Evolutionary conservation across 2,888 invertebrate species (phyloP), one percentile per base, ranked within the genome.

Genomic region (Cheilosia soror): DNA sequence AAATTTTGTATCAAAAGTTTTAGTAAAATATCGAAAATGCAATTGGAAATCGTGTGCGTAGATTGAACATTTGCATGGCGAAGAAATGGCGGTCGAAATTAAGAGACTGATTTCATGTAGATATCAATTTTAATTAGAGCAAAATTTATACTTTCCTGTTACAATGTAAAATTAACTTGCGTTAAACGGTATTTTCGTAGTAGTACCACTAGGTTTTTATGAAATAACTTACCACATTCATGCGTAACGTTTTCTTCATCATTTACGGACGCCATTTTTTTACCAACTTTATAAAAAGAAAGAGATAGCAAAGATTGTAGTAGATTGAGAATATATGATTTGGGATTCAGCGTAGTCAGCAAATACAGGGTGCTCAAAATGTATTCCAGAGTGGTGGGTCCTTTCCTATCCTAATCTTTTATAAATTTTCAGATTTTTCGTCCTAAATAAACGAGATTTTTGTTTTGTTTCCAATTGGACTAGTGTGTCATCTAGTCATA

Each of bases 251-350:
- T 90, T 88, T 91, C 92, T 88, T 91, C 91, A 88, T 91, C 90
- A 86, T 88, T 88, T 62, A 89, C 88, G 87, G 92, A 92, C 91
- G 93, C 93, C 92, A 92, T 92, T 88, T 92, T 88, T 92, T 89
- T 44, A 81, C 31, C 37, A 65, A 71, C 62, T 58, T 75, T 65
- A 53, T 29, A 53, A 37, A 37, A 40, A 60, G 11, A 29, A 37
- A 37, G 11, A 4, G 11, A 37, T 11, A 4, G 44, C n/a, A 33
- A n/a, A 4, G 29, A 71, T 31, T 75, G 83, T 79, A 79, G 7
- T 75, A 79, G 79, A 79, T 53, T 15, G 0, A 0, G 20, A 4
- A 11, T 37, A 11, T 37, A 11, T 7, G 2, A 9, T 25, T 29
- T 13, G 5, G 0, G 4, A 29, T 63, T 65, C 63, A 73, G 63